Evolutionary conservation across 2,797 vertebrate species (phyloP).

Genomic region (Helicolenus hilgendorfi): DNA sequence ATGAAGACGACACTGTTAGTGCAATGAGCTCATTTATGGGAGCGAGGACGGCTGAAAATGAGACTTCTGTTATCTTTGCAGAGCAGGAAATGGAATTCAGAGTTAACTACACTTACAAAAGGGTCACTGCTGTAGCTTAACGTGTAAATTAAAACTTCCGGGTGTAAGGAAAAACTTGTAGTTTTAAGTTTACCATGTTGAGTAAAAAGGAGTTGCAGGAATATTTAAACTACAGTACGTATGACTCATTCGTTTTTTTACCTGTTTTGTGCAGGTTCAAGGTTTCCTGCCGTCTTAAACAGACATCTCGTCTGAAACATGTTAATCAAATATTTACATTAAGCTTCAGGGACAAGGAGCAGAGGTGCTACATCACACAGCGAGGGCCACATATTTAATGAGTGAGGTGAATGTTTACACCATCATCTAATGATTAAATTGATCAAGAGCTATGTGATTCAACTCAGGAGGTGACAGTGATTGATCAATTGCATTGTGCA

Average conservation of each 20-base stretch:
- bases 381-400: neutral
- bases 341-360: neutral
- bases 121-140: neutral
- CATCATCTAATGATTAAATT: neutral
- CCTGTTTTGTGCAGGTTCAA: neutral
- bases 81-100: conserved; percentile 47
- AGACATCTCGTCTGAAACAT: neutral
- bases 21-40: conserved; percentile 49
- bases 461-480: neutral
- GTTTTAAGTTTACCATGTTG: neutral
- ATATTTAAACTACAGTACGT: neutral
- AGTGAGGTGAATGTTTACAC: neutral
- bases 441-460: neutral
- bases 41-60: conserved; percentile 39
- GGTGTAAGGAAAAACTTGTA: neutral
- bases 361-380: neutral
- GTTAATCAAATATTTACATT: neutral
- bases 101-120: neutral
- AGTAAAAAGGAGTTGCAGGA: neutral
- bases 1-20: conserved; percentile 52
- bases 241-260: neutral
- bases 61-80: conserved; percentile 50
- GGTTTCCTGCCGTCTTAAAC: neutral
- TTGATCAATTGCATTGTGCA: neutral
- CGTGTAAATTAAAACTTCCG: conserved; percentile 1